Conservation (phyloP, 2,888 invertebrate species). For the Diadegma fenestrale region DNA sequence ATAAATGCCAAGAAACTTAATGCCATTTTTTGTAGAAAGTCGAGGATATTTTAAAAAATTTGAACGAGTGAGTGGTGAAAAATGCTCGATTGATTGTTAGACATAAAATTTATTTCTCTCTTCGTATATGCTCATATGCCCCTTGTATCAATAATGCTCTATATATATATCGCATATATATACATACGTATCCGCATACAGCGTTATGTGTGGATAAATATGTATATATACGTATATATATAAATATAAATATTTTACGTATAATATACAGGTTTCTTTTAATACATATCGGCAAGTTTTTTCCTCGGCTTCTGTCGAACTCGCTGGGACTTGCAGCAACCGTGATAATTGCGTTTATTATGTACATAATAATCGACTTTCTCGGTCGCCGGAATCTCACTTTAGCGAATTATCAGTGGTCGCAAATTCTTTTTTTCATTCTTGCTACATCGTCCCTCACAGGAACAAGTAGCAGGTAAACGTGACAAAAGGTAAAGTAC, state of each 20-base stretch:
- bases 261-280: slow-evolving; percentile 70
- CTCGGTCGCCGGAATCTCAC: neutral
- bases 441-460: slow-evolving; percentile 2
- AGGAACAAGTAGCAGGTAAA: slow-evolving; percentile 11
- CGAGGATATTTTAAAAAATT: slow-evolving; percentile 4
- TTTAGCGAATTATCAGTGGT: neutral
- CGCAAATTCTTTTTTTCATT: neutral
- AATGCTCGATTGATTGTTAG: slow-evolving; percentile 68
- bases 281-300: slow-evolving; percentile 61
- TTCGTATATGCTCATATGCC: slow-evolving; percentile 60
- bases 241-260: slow-evolving; percentile 55
- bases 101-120: slow-evolving; percentile 70
- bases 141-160: slow-evolving; percentile 66
- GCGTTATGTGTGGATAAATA: neutral
- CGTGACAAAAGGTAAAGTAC: slow-evolving; percentile 30
- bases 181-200: neutral
- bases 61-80: slow-evolving; percentile 29
- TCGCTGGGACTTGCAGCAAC: neutral
- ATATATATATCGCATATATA: neutral
- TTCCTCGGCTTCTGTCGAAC: neutral
- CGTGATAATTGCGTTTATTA: neutral
- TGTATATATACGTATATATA: neutral
- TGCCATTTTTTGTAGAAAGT: slow-evolving; percentile 38
- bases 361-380: slow-evolving; percentile 39
- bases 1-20: slow-evolving; percentile 6